Evolutionary conservation across 2,797 vertebrate species (phyloP), one percentile per base, ranked within the genome.

Genomic region (Echiichthys vipera): DNA sequence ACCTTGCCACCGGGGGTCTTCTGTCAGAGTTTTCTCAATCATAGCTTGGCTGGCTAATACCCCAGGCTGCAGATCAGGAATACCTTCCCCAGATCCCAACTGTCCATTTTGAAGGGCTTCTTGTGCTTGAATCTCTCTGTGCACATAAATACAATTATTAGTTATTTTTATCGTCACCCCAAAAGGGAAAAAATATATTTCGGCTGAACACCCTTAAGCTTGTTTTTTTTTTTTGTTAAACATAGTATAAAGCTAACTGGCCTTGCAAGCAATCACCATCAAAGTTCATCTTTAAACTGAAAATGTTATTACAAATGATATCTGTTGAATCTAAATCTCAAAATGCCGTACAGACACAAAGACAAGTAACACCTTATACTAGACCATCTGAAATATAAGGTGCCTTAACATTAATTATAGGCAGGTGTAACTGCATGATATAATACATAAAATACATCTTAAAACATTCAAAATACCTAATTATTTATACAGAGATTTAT

Each of bases 1-100:
- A 97, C 97, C 97, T 92, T 98, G 97, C 97, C 97, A 98, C 40
- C 97, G 93, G 34, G 97, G 97, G 81, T 98, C 97, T 91, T 98
- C 97, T 6, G 93, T 95, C 65, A 98, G 92, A 27, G 96, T 96
- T 91, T 97, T 98, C 91, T 98, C 96, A 15, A 98, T 98, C 96
- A 97, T 96, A 68, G 97, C 97, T 89, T 98, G 97, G 85, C 97
- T 98, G 80, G 97, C 97, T 84, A 97, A 85, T n/a, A 97, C 95
- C 50, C 96, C 96, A 0, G 97, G 96, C 47, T 97, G 97, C 72
- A 96, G 93, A 54, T 97, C 97, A 24, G 96, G 95, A 84, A 95
- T 92, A 9, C 96, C 94, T 62, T 97, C 97, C 18, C 95, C 93
- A 0, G 95, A 90, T 34, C 95, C 93, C 62, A 96, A 86, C 87